Percentiles rank a stretch among this genome's conserved stretches.
These are phyloP conservation scores for Spicauda simplicius DNA, from an alignment of 2,888 invertebrate genomes.

Conservation along the genomic window DNA sequence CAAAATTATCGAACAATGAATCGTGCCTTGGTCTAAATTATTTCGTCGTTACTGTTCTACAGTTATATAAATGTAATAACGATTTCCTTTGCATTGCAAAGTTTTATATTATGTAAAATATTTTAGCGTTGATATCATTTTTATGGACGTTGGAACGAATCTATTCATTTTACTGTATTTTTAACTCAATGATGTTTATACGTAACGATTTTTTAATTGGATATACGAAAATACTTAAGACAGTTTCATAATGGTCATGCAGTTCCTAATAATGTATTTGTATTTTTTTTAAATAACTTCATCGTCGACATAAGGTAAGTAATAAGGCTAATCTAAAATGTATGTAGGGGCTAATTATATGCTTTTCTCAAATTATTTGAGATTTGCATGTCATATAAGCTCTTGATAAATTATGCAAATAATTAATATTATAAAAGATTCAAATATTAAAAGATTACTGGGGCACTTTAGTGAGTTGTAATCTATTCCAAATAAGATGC, in stretches of 20 bases:
- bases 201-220: not conserved
- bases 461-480: no score
- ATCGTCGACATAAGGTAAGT: no score
- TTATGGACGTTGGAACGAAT: no score
- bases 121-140: not conserved
- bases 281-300: not conserved
- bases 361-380: no score
- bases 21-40: constrained; percentile 15
- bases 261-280: not conserved
- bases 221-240: not conserved
- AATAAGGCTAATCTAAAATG: no score
- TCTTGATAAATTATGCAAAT: no score
- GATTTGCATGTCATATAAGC: no score
- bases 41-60: not conserved
- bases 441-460: no score
- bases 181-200: not conserved
- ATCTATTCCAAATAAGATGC: no score
- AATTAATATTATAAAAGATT: no score
- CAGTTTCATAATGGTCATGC: not conserved
- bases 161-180: not conserved
- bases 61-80: not conserved
- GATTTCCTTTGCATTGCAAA: not conserved
- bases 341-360: no score
- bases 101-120: not conserved
- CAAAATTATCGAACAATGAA: constrained; percentile 39